phyloP scores from a whole-genome alignment of 37 sponge, comb jelly and placozoan genomes.

The Chondrosia reniformis region DNA sequence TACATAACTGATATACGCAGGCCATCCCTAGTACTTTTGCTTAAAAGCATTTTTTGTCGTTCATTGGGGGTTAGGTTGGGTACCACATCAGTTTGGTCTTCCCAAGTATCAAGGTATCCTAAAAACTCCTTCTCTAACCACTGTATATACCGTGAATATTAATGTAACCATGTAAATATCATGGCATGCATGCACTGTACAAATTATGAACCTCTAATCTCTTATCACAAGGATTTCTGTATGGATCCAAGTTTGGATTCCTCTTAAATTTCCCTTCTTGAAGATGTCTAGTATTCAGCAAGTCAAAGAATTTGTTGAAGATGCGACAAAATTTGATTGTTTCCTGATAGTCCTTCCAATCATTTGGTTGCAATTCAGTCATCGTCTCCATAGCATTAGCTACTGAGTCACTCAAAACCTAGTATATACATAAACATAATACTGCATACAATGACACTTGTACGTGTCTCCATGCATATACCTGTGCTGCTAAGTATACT shows the following conservation, averaged over 20 bases:
- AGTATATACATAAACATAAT: neutral
- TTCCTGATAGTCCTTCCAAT: neutral
- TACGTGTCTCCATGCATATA: neutral
- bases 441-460: neutral
- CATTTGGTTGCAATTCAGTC: neutral
- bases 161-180: neutral
- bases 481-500: conserved; percentile 13
- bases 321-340: neutral
- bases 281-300: neutral
- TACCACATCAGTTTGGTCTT: neutral
- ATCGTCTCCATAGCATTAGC: neutral
- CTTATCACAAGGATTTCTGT: neutral
- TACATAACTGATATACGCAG: neutral
- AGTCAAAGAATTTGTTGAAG: neutral
- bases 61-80: conserved; percentile 2
- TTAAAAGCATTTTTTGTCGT: neutral
- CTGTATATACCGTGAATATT: neutral
- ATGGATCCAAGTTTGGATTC: neutral
- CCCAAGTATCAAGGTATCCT: conserved; percentile 38
- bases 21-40: neutral
- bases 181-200: neutral
- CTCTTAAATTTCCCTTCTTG: neutral
- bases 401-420: neutral
- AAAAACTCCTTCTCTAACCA: conserved; percentile 35
- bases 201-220: neutral